Conservation (phyloP, 2,888 invertebrate genomes). For the Drosophila algonquin region DNA sequence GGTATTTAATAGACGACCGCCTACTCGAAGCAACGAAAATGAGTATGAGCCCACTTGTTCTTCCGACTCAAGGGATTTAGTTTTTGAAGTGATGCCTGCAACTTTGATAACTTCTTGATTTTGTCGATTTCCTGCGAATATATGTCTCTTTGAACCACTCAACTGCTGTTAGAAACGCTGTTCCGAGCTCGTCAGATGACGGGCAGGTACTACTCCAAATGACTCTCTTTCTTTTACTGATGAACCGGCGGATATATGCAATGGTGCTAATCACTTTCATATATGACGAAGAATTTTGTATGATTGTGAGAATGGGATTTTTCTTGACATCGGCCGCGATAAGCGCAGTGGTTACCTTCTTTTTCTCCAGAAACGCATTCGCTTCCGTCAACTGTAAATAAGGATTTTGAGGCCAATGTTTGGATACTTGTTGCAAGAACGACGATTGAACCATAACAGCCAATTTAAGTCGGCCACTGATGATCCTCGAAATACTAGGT, state of each 20-base stretch:
- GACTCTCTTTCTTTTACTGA: no score
- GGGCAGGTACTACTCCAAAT: neutral
- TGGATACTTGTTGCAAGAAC: neutral
- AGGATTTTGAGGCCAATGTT: neutral
- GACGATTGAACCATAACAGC: neutral
- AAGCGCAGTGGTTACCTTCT: neutral
- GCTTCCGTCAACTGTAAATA: slow-evolving; percentile 1
- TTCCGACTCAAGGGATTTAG: neutral
- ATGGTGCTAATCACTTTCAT: no score
- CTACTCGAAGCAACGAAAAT: neutral
- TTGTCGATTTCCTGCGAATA: neutral
- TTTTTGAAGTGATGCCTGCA: neutral
- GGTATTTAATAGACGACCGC: neutral
- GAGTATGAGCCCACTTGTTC: neutral
- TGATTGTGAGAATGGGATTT: no score
- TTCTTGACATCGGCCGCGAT: no score
- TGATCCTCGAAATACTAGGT: neutral
- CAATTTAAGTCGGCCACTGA: neutral
- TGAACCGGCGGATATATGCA: no score
- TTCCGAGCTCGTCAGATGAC: slow-evolving; percentile 1
- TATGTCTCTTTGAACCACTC: no score
- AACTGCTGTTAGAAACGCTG: slow-evolving; percentile 2
- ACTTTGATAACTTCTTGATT: neutral
- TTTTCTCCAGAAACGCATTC: neutral
- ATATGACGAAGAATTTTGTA: no score